These are phyloP conservation scores for Coryphaenoides rupestris DNA, from an alignment of 2,113 vertebrate genomes.

Conservation along the genomic window DNA sequence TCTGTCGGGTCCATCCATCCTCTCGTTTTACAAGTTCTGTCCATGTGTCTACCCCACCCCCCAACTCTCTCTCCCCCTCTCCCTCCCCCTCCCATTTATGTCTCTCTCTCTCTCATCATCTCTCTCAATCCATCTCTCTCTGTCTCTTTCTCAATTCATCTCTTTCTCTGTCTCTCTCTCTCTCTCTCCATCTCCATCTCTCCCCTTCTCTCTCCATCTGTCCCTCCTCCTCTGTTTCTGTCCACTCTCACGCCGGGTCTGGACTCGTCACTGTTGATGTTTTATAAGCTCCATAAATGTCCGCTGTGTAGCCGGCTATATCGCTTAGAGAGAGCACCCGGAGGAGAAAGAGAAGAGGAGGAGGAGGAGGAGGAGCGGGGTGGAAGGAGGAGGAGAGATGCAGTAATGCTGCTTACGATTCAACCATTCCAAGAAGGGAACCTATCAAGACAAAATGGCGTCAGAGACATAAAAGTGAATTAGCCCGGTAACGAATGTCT, in stretches of 20 bases:
- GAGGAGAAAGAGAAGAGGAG: conserved; percentile 2
- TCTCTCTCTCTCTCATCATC: not conserved
- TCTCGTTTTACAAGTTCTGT: not conserved
- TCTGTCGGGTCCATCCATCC: too few relatives aligned
- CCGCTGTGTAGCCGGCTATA: conserved; percentile 57
- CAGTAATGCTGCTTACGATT: conserved; percentile 40
- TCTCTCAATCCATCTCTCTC: too few relatives aligned
- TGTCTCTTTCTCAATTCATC: too few relatives aligned
- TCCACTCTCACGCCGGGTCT: conserved; percentile 43
- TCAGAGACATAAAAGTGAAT: conserved; percentile 71
- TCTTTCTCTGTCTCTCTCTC: too few relatives aligned
- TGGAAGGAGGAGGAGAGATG: conserved; percentile 11
- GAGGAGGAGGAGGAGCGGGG: not conserved
- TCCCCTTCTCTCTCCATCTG: not conserved
- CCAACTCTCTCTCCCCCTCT: not conserved
- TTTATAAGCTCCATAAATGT: conserved; percentile 74
- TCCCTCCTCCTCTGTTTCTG: conserved; percentile 3
- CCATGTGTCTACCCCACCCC: not conserved
- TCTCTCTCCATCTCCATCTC: not conserved
- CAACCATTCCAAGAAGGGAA: conserved; percentile 61
- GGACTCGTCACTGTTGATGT: conserved; percentile 57
- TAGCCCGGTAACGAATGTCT: conserved; percentile 73
- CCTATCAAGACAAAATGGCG: conserved; percentile 71
- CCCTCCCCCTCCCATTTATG: too few relatives aligned
- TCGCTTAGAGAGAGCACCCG: conserved; percentile 43